Evolutionary conservation across 1,140 invertebrate genomes (phyloP).

Genomic region (Hycleus phaleratus): DNA sequence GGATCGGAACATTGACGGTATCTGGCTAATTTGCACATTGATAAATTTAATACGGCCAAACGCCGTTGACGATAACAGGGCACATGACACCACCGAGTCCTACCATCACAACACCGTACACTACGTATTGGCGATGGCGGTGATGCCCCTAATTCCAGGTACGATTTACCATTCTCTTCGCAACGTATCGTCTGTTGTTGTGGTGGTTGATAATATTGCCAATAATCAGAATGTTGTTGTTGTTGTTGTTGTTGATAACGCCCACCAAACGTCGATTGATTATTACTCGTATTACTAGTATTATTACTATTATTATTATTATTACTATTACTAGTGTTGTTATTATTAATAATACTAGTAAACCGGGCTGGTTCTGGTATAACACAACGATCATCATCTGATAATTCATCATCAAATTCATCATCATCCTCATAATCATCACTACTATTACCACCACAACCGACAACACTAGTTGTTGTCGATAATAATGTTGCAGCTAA

Average conservation of each 20-base stretch:
- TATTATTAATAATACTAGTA: neutral
- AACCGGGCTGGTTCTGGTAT: slow-evolving; percentile 34
- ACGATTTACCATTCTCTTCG: slow-evolving; percentile 85
- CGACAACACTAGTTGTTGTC: too few species aligned
- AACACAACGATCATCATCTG: slow-evolving; percentile 37
- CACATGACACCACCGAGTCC: slow-evolving; percentile 65
- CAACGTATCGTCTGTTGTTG: slow-evolving; percentile 73
- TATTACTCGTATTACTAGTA: too few species aligned
- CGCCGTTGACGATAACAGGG: slow-evolving; percentile 77
- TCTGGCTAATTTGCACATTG: slow-evolving; percentile 84
- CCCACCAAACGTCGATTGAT: neutral
- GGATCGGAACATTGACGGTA: slow-evolving; percentile 84
- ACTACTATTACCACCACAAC: slow-evolving; percentile 22
- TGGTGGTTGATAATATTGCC: slow-evolving; percentile 45
- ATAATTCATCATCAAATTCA: slow-evolving; percentile 49
- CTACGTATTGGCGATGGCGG: slow-evolving; percentile 45
- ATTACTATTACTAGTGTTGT: too few species aligned
- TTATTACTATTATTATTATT: too few species aligned
- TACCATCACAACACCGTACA: slow-evolving; percentile 52
- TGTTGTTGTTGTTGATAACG: slow-evolving; percentile 33
- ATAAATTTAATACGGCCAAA: slow-evolving; percentile 83
- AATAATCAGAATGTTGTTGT: slow-evolving; percentile 41
- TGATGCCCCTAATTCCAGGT: slow-evolving; percentile 73
- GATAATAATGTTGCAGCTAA: slow-evolving; percentile 45
- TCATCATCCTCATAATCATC: slow-evolving; percentile 47